Evolutionary conservation across 2,113 vertebrate genomes (phyloP).

Genomic region (Coryphaenoides rupestris): DNA sequence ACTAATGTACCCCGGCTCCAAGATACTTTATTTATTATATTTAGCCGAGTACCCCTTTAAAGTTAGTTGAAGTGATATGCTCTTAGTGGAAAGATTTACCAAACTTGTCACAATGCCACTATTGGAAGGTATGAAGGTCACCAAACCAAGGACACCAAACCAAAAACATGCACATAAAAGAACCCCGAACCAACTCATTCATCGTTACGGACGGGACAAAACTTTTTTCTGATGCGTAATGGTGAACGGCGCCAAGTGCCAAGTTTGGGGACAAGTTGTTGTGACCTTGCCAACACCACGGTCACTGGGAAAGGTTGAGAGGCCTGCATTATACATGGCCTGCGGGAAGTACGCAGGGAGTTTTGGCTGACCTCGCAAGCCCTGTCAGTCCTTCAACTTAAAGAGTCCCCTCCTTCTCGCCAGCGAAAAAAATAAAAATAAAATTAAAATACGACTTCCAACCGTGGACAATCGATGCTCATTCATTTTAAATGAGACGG

Average conservation of each 20-base stretch:
- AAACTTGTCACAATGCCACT: too few species aligned
- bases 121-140: too few species aligned
- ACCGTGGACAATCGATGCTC: constrained; percentile 16
- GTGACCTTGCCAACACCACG: constrained; percentile 12
- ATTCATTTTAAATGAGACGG: constrained; percentile 39
- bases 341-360: too few species aligned
- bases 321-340: constrained; percentile 27
- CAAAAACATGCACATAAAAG: too few species aligned
- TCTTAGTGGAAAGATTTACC: too few species aligned
- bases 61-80: too few species aligned
- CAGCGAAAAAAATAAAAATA: neutral
- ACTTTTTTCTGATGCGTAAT: neutral
- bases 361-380: constrained; percentile 7
- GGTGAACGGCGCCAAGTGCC: neutral
- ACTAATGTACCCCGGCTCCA: too few species aligned
- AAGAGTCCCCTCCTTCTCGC: neutral
- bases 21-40: too few species aligned
- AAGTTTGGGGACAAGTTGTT: constrained; percentile 15
- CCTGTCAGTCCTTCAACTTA: neutral
- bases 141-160: too few species aligned
- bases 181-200: too few species aligned
- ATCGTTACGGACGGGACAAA: neutral
- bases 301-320: neutral
- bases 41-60: too few species aligned
- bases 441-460: constrained; percentile 4